Conservation (phyloP, 2,797 vertebrate genomes). For the Diplodus puntazzo region DNA sequence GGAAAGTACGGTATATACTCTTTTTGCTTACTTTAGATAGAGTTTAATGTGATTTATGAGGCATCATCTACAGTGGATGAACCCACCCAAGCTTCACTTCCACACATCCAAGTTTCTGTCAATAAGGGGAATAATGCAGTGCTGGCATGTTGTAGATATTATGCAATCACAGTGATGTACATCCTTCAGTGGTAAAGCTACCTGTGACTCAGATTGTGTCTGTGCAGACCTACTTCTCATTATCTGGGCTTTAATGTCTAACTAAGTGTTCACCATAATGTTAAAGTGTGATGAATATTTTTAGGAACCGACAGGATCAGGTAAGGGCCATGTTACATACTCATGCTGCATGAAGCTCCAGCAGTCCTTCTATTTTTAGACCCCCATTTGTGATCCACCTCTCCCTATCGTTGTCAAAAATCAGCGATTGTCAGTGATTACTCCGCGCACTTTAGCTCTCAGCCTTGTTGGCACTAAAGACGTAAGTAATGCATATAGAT, state of each 20-base stretch:
- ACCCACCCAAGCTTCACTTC: constrained; percentile 9
- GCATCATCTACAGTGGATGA: neutral
- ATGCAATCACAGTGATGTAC: constrained; percentile 17
- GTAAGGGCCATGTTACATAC: constrained; percentile 14
- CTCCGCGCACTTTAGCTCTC: constrained; percentile 62
- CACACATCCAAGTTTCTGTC: neutral
- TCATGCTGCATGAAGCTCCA: constrained; percentile 45
- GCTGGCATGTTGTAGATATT: neutral
- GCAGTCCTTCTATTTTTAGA: constrained; percentile 60
- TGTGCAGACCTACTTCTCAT: constrained; percentile 12
- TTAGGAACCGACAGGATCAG: constrained; percentile 13
- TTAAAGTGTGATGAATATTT: constrained; percentile 30
- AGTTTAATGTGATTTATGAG: constrained; percentile 6
- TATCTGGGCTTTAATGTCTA: neutral
- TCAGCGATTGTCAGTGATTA: constrained; percentile 59
- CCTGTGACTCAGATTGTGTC: neutral
- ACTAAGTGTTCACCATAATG: neutral
- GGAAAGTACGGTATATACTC: too few species aligned
- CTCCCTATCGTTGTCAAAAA: constrained; percentile 65
- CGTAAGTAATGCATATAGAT: constrained; percentile 64
- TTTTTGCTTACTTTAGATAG: neutral
- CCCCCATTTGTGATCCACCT: constrained; percentile 52
- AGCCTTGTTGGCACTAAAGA: constrained; percentile 40
- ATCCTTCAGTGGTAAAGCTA: neutral
- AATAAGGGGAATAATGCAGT: neutral